These are phyloP conservation scores for Rhagonycha lutea DNA, from an alignment of 2,888 invertebrate genomes.

Conservation along the genomic window DNA sequence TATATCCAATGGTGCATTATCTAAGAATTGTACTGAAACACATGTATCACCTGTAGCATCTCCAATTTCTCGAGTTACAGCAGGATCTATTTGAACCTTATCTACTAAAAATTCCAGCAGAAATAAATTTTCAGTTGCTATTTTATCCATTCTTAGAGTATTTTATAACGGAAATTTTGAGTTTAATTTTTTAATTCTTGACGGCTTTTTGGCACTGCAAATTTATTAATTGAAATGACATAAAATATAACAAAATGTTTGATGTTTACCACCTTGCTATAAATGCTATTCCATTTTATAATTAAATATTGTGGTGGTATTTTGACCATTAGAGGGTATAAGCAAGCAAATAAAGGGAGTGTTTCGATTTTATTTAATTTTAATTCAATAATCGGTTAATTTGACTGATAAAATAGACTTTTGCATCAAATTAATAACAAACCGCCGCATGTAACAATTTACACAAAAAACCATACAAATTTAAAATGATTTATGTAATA, in stretches of 20 bases:
- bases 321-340: no score
- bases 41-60: conserved; percentile 60
- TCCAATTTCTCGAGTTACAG: conserved; percentile 42
- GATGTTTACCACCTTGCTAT: neutral
- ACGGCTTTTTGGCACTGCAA: conserved; percentile 6
- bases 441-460: no score
- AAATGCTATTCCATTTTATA: neutral
- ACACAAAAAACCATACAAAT: no score
- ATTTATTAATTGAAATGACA: conserved; percentile 14
- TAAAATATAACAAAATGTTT: conserved; percentile 9
- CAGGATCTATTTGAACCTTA: conserved; percentile 46
- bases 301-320: no score
- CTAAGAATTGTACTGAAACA: conserved; percentile 63
- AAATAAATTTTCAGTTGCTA: conserved; percentile 63
- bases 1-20: conserved; percentile 63
- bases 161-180: conserved; percentile 15
- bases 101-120: conserved; percentile 68
- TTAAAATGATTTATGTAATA: no score
- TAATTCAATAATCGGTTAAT: no score
- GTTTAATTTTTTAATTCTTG: conserved; percentile 15
- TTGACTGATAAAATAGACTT: no score
- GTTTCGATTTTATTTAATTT: no score
- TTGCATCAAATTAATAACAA: no score
- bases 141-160: conserved; percentile 49
- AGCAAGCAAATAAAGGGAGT: no score